Base-by-base conservation (phyloP, 2,113 vertebrate genomes). In the Epinephelus moara region DNA sequence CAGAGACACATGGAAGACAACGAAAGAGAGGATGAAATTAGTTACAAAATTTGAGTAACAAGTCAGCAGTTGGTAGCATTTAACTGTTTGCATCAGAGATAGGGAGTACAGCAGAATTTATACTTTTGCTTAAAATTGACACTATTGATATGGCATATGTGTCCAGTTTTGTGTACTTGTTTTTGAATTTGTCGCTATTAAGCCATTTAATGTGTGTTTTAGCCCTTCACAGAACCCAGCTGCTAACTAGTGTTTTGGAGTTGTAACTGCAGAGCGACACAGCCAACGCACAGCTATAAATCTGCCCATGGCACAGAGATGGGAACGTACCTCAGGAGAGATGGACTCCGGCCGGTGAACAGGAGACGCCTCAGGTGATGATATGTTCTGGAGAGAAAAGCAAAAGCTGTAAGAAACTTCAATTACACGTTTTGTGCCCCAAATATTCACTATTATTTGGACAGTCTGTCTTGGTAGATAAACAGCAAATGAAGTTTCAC, bases 361-460 rank as follows among this genome's bases (percentile, higher is more conserved):
- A 93, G 97, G 97, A 93, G 97, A 98, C 49, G 96, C 96, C 95
- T 99, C 98, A 3, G 97, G 98, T 86, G 97, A 99, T 70, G 98
- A 99, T 86, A 99, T 98, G 95, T 98, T 99, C 97, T 99, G 93
- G 85, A 96, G 88, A 91, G 25, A 55, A 45, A 87, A 71, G 93
- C 79, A 78, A 37, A 74, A 55, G 7, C 3, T 25, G 23, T 80
- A 72, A 78, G 50, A 85, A 25, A 80, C 10, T 15, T 56, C 30
- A 78, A 52, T 50, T 47, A 12, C 19, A 62, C 5, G 45, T 49
- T 11, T 4, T 60, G 15, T 33, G 14, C 76, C 2, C 47, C 13
- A 70, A 66, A 59, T 37, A 70, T 13, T n/a, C 1, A n/a, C 10
- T 52, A 15, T 18, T 23, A 27, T 61, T 47, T 47, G 19, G 25